phyloP scores from a whole-genome alignment of 2,888 invertebrate genomes.

The Lepidocyrtinus sp. region DNA sequence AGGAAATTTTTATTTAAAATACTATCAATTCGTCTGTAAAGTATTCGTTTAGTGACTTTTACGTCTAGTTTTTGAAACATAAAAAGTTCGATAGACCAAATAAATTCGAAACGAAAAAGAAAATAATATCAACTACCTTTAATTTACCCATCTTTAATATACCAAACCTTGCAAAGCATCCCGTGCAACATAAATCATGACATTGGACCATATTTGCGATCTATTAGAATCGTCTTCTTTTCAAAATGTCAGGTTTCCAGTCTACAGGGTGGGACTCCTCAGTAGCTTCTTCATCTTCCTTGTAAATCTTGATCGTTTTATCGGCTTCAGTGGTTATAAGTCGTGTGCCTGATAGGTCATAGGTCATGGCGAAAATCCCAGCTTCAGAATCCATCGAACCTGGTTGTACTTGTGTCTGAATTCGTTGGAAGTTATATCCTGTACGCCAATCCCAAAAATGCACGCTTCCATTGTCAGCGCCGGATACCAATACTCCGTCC shows the following conservation, averaged over 20 bases:
- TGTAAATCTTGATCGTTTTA: conserved; percentile 99
- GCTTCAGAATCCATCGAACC: conserved; percentile 99
- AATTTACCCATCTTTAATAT: too few relatives aligned
- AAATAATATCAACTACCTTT: too few relatives aligned
- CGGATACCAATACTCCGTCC: conserved; percentile 96
- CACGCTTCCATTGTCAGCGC: conserved; percentile 98
- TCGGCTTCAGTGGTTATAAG: conserved; percentile 98
- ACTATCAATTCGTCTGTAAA: too few relatives aligned
- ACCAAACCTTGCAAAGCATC: too few relatives aligned
- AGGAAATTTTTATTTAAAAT: too few relatives aligned
- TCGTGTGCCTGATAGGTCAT: conserved; percentile 94
- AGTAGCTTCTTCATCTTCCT: conserved; percentile 95
- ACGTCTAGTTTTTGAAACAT: too few relatives aligned
- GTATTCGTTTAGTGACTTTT: too few relatives aligned
- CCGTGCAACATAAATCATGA: too few relatives aligned
- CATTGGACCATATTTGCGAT: too few relatives aligned
- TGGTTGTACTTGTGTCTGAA: conserved; percentile 93
- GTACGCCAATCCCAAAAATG: conserved; percentile 99
- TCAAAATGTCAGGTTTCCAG: conserved; percentile 97
- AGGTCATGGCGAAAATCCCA: conserved; percentile 96
- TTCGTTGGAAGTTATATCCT: conserved; percentile 95
- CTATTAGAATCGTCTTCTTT: conserved; percentile 89
- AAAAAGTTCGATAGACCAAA: too few relatives aligned
- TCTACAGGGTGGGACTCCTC: conserved; percentile 97
- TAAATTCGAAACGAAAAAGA: too few relatives aligned